Percentiles rank a stretch among this genome's conserved stretches.
These are phyloP conservation scores for Helostoma temminkii DNA, from an alignment of 2,797 vertebrate genomes.

Conservation along the genomic window DNA sequence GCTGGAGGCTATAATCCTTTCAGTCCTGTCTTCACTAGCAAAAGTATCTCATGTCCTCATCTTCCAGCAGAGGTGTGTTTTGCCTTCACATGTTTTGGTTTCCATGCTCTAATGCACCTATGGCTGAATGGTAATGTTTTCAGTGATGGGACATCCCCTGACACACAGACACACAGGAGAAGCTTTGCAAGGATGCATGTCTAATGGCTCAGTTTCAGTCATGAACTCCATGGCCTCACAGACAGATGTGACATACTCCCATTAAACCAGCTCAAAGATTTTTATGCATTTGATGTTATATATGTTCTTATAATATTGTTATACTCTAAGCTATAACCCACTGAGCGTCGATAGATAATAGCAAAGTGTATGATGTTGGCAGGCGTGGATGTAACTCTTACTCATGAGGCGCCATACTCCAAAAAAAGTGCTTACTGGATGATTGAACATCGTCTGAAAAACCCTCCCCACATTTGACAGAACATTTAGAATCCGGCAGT, in stretches of 20 bases:
- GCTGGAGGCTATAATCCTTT: slow-evolving; percentile 30
- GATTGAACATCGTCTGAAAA: background rate
- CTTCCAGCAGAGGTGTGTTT: slow-evolving; percentile 12
- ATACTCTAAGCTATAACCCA: background rate
- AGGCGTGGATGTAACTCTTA: too few relatives aligned
- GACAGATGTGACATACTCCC: background rate
- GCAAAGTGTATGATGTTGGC: background rate
- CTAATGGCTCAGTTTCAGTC: background rate
- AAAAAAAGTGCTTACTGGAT: background rate
- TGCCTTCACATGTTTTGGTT: slow-evolving; percentile 41
- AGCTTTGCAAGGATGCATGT: background rate
- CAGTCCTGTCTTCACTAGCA: slow-evolving; percentile 26
- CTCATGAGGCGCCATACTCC: background rate
- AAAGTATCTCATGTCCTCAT: slow-evolving; percentile 24
- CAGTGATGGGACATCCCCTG: slow-evolving; percentile 6
- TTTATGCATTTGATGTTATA: background rate
- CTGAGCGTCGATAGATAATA: background rate
- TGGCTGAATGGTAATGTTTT: background rate
- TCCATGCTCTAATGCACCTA: slow-evolving; percentile 9
- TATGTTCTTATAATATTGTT: too few relatives aligned
- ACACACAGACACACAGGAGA: background rate
- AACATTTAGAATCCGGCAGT: background rate
- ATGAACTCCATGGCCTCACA: background rate
- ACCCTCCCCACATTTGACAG: background rate
- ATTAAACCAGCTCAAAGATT: background rate